phyloP scores from a whole-genome alignment of 2,888 invertebrate genomes.

The Trilocha varians region DNA sequence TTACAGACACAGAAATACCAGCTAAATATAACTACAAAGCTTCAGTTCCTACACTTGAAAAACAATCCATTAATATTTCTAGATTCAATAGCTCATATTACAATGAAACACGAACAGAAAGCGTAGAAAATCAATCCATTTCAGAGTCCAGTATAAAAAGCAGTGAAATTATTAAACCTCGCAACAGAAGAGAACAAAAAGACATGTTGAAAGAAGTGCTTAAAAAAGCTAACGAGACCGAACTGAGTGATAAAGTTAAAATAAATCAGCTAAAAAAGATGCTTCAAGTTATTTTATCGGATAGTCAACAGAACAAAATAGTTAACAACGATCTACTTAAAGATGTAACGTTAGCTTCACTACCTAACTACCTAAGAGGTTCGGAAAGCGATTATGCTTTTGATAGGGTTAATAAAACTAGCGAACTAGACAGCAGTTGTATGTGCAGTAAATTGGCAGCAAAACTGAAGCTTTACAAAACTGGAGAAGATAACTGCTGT shows the following conservation, averaged over 20 bases:
- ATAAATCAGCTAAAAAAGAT: slow-evolving; percentile 30
- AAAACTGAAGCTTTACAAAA: slow-evolving; percentile 26
- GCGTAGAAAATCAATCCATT: neutral
- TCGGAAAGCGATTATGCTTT: slow-evolving; percentile 23
- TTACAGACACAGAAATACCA: neutral
- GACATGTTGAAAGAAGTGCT: slow-evolving; percentile 37
- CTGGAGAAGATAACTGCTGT: slow-evolving; percentile 21
- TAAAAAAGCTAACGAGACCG: slow-evolving; percentile 27
- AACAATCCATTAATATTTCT: neutral
- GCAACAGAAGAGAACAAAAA: slow-evolving; percentile 34
- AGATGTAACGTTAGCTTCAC: slow-evolving; percentile 30
- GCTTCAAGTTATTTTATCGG: slow-evolving; percentile 38
- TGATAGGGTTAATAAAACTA: neutral
- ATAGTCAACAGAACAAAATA: slow-evolving; percentile 30
- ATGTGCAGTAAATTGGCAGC: slow-evolving; percentile 37
- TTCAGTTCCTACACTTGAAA: too few species aligned
- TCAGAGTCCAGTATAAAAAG: slow-evolving; percentile 9
- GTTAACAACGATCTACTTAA: slow-evolving; percentile 25
- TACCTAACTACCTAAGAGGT: slow-evolving; percentile 30
- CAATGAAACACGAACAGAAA: neutral
- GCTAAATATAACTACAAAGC: too few species aligned
- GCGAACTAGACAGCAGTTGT: slow-evolving; percentile 18
- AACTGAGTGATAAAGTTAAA: slow-evolving; percentile 27
- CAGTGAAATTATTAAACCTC: slow-evolving; percentile 13
- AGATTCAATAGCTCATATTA: neutral